Evolutionary conservation across 1,140 invertebrate genomes (phyloP).

Genomic region (Chironomus tepperi): DNA sequence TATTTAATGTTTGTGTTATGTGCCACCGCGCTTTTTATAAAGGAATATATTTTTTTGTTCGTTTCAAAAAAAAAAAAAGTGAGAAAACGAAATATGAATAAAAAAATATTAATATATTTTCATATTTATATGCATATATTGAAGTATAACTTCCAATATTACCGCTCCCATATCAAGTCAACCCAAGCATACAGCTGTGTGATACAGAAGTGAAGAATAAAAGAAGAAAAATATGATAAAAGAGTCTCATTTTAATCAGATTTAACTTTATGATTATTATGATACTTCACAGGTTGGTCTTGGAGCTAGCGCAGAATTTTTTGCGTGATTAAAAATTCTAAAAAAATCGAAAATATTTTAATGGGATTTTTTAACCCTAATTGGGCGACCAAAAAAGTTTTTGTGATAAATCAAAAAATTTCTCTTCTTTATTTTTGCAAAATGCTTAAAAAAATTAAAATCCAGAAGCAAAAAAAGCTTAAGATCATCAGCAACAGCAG

Average conservation of each 20-base stretch:
- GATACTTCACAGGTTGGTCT: not conserved
- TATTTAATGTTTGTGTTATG: slow-evolving; percentile 9
- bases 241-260: slow-evolving; percentile 13
- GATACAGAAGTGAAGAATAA: not conserved
- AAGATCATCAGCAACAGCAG: not conserved
- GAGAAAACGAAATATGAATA: not conserved
- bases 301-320: not conserved
- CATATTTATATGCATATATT: slow-evolving; percentile 3
- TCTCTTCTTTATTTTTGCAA: not conserved
- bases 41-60: not conserved
- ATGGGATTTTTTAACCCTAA: not conserved
- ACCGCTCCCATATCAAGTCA: not conserved
- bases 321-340: not conserved
- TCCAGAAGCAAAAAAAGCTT: not conserved
- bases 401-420: not conserved
- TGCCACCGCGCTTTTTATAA: slow-evolving; percentile 4
- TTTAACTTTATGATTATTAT: slow-evolving; percentile 15
- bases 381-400: not conserved
- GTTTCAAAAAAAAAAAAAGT: too few relatives aligned
- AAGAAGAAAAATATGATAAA: not conserved
- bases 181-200: not conserved
- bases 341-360: not conserved
- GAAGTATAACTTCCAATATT: not conserved
- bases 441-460: not conserved
- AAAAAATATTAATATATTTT: not conserved